A percentile compares a stretch with the other conserved stretches of the same genome.
phyloP scores from a whole-genome alignment of 2,888 invertebrate genomes.

The Alloscopus bannaensis region DNA sequence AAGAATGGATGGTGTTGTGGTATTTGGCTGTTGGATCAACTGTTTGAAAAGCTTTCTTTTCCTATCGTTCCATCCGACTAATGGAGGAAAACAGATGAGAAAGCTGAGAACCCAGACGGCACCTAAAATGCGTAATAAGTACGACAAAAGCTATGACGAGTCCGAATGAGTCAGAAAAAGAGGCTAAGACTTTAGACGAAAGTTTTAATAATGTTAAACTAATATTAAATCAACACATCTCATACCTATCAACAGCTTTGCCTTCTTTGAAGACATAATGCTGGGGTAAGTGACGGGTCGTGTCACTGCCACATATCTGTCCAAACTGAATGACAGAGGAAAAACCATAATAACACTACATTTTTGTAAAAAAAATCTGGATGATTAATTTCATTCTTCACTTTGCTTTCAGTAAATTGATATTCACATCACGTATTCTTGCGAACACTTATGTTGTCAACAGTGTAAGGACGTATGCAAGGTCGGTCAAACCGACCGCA shows the following conservation, averaged over 20 bases:
- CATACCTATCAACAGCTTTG: conserved; percentile 87
- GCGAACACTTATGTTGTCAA: too few relatives aligned
- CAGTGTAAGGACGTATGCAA: too few relatives aligned
- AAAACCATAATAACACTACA: conserved; percentile 14
- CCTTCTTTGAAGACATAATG: conserved; percentile 82
- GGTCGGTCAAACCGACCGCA: too few relatives aligned
- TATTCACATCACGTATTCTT: too few relatives aligned
- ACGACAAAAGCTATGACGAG: not conserved
- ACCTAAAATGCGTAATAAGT: too few relatives aligned
- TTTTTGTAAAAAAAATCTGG: conserved; percentile 1
- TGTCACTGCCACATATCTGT: conserved; percentile 96
- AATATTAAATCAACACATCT: too few relatives aligned
- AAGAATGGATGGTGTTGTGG: conserved; percentile 67
- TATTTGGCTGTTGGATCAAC: conserved; percentile 67
- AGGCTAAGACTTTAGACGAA: too few relatives aligned
- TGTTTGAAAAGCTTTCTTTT: conserved; percentile 71
- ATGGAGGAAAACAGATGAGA: conserved; percentile 96
- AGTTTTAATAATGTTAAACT: too few relatives aligned
- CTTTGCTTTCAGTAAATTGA: too few relatives aligned
- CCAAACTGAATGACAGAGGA: conserved; percentile 60
- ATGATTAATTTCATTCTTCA: conserved; percentile 28
- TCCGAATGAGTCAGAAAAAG: too few relatives aligned
- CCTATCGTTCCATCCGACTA: conserved; percentile 93
- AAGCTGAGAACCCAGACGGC: conserved; percentile 97
- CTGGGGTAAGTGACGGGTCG: conserved; percentile 95